phyloP scores from a whole-genome alignment of 2,888 invertebrate genomes.

The Ptycholaimellus sp. region DNA sequence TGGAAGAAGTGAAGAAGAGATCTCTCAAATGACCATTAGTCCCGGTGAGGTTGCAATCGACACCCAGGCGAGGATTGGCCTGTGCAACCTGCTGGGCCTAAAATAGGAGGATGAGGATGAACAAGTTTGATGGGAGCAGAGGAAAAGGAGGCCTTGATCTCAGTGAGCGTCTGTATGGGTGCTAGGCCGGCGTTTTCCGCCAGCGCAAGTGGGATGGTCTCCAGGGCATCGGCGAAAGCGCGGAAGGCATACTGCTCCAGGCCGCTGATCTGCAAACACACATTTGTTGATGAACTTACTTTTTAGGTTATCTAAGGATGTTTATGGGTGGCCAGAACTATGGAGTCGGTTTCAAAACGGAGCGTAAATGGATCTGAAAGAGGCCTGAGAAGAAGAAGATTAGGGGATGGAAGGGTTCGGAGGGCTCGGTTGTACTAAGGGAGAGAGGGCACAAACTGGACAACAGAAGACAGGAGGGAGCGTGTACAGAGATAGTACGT shows the following conservation, averaged over 20 bases:
- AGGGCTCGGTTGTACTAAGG: too few relatives aligned
- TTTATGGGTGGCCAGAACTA: too few relatives aligned
- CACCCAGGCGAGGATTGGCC: slow-evolving; percentile 60
- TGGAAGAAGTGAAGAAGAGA: too few relatives aligned
- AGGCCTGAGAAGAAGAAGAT: too few relatives aligned
- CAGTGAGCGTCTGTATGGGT: slow-evolving; percentile 57
- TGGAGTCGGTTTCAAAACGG: too few relatives aligned
- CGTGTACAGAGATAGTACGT: too few relatives aligned
- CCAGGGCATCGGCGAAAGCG: slow-evolving; percentile 79
- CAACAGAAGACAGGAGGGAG: too few relatives aligned
- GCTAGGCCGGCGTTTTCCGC: slow-evolving; percentile 86
- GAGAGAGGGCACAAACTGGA: too few relatives aligned
- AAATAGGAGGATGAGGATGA: slow-evolving; percentile 23
- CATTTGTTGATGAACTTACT: too few relatives aligned
- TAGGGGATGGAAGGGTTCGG: too few relatives aligned
- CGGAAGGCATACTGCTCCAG: slow-evolving; percentile 91
- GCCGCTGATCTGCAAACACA: slow-evolving; percentile 43
- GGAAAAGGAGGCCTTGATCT: slow-evolving; percentile 15
- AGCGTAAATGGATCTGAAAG: too few relatives aligned
- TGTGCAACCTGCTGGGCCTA: slow-evolving; percentile 65
- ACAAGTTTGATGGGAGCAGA: background rate
- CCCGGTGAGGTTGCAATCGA: slow-evolving; percentile 75
- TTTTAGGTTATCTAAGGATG: too few relatives aligned
- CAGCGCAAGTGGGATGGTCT: slow-evolving; percentile 71
- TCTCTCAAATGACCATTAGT: slow-evolving; percentile 33